A percentile compares a stretch with the other conserved stretches of the same genome.
Conservation (phyloP, 2,797 vertebrate species). For the Darevskia mixta region DNA sequence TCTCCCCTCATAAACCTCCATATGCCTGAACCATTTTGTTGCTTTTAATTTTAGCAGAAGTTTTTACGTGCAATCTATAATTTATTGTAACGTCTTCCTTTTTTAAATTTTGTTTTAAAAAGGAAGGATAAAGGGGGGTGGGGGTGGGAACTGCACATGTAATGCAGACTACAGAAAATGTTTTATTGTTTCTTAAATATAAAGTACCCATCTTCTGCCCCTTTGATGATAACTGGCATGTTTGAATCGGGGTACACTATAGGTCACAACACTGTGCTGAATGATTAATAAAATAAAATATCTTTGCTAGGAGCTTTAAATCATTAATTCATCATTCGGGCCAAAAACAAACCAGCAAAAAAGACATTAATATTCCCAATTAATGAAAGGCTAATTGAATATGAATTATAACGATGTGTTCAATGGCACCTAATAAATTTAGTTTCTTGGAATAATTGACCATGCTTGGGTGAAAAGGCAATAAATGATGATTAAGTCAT, state of each 20-base stretch:
- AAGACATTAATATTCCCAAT: neutral
- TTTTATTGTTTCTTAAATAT: conserved; percentile 42
- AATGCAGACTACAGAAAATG: conserved; percentile 50
- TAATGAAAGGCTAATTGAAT: conserved; percentile 11
- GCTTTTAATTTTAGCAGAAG: conserved; percentile 67
- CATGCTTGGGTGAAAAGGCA: neutral
- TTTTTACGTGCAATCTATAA: conserved; percentile 70
- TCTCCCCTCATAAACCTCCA: conserved; percentile 61
- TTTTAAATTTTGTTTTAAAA: conserved; percentile 24
- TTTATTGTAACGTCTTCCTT: conserved; percentile 70
- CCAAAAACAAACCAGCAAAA: neutral
- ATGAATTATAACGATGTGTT: conserved; percentile 2
- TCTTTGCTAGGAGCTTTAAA: conserved; percentile 1
- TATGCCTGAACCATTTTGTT: conserved; percentile 61
- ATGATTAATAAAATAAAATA: neutral
- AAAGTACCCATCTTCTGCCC: conserved; percentile 30
- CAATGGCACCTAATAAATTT: neutral
- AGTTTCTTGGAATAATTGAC: neutral
- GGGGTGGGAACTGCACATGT: conserved; percentile 42
- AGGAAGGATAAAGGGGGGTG: neutral
- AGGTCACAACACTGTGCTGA: neutral
- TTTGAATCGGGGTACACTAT: conserved; percentile 24
- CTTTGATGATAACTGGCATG: conserved; percentile 4
- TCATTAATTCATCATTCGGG: conserved; percentile 12
- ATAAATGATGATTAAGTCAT: neutral